Evolutionary conservation across 2,113 vertebrate genomes (phyloP), one percentile per base, ranked within the genome.

Genomic region (Corythornis cristatus): DNA sequence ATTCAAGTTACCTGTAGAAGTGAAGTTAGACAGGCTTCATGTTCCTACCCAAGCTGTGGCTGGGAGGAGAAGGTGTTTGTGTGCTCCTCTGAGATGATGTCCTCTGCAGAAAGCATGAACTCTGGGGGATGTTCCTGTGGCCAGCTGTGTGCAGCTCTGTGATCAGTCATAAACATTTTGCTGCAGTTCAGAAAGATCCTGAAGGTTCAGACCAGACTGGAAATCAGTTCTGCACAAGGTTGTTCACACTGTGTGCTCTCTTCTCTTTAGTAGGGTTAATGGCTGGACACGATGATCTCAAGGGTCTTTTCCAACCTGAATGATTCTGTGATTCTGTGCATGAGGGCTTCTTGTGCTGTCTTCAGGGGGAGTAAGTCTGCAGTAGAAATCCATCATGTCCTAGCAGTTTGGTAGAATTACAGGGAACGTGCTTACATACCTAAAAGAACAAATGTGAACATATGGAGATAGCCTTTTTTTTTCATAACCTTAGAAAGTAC

Each of bases 381-480:
- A 83, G 51, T 87, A 33, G 35, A 80, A 96, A 91, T 93, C 26
- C 11, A 86, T 88, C 62, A 66, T 58, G 86, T 88, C 40, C 83
- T 89, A 87, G 42, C 31, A 94, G 92, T 95, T 96, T 75, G 82
- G 66, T 82, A 71, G 75, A 95, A 95, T 93, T 95, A 74, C 50
- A 91, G 35, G 58, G 61, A 96, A 90, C 83, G 56, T 65, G 42
- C 66, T 90, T 93, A 60, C 94, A 95, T 97, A 96, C 83, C 80
- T 89, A 70, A 95, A 94, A 94, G 93, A 97, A 73, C 73, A 96
- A 95, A 95, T 31, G 66, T 5, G 51, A 85, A 46, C 74, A 64
- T 95, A 92, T 81, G 79, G 70, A 93, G 75, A 82, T n/a, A 57
- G 75, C 20, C 8, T 75, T 94, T 85, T 93, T 92, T 12, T 28